phyloP scores from a whole-genome alignment of 2,113 vertebrate genomes.

The Rhinogobius similis region DNA sequence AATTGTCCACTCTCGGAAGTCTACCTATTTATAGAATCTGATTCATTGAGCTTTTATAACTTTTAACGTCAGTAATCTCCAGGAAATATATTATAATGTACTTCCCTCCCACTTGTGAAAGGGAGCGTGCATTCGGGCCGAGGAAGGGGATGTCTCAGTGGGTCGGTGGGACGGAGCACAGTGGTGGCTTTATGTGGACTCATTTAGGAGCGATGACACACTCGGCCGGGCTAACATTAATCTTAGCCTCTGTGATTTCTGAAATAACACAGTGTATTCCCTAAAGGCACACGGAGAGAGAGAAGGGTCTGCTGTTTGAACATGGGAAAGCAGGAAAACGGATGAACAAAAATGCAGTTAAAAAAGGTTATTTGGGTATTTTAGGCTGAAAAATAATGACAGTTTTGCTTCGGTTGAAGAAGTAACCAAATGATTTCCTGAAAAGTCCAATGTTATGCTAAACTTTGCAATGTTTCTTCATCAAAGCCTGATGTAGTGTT shows the following conservation, averaged over 20 bases:
- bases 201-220: conserved; percentile 80
- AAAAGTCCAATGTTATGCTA: too few relatives aligned
- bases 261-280: conserved; percentile 80
- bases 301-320: conserved; percentile 49
- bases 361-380: background rate
- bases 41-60: too few relatives aligned
- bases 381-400: background rate
- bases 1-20: too few relatives aligned
- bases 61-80: too few relatives aligned
- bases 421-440: background rate
- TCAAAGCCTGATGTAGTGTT: too few relatives aligned
- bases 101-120: conserved; percentile 8
- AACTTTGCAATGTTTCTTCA: too few relatives aligned
- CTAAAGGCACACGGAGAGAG: conserved; percentile 42
- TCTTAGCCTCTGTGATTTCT: conserved; percentile 78
- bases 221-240: conserved; percentile 77
- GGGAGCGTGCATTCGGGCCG: conserved; percentile 53
- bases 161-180: conserved; percentile 73
- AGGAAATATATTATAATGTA: background rate
- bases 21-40: too few relatives aligned
- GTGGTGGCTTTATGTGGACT: conserved; percentile 73
- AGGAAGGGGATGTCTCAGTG: conserved; percentile 76
- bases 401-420: background rate
- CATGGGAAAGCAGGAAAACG: conserved; percentile 36
- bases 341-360: background rate